Evolutionary conservation across 2,797 vertebrate species (phyloP), one percentile per base, ranked within the genome.

Genomic region (Buphagus erythrorhynchus): DNA sequence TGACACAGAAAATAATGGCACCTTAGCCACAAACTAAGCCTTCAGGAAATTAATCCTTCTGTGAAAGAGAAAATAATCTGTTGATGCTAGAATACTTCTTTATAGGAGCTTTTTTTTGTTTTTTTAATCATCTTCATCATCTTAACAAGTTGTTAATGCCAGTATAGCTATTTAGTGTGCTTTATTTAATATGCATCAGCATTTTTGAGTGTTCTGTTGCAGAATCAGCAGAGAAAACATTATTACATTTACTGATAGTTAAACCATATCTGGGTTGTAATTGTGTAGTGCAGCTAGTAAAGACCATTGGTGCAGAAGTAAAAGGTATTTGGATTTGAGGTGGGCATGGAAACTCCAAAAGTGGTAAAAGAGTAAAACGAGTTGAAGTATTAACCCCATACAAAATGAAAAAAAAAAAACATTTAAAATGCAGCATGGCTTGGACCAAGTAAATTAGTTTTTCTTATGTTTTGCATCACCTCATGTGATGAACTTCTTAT

Each of bases 401-500:
- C 19, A 66, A 66, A 86, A 61, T 1, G 4, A 78, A 21, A 75
- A 21, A 78, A 21, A 75, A 21, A 36, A 83, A 69, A 40, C 2
- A 2, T 67, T 79, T 45, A 48, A 88, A 90, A 55, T 69, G 14
- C 4, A 36, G 17, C 48, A 9, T 22, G 29, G 4, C 19, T 29
- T 69, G 33, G 19, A 49, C 16, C 28, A 67, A 59, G 10, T 66
- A 12, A n/a, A n/a, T 62, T 69, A 29, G 2, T 13, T 72, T 80
- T 68, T 72, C 9, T 36, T 63, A 45, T 29, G 12, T 63, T 86
- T 61, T 81, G 9, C 2, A 3, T 58, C 48, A 21, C 11, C 13
- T 82, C 0, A 2, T 0, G 0, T 55, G 20, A 57, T n/a, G 42
- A 66, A 49, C 25, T 85, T 72, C n/a, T 8, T 62, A 1, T 57